Evolutionary conservation across 2,888 invertebrate species (phyloP).

Genomic region (Amphipoea oculea): DNA sequence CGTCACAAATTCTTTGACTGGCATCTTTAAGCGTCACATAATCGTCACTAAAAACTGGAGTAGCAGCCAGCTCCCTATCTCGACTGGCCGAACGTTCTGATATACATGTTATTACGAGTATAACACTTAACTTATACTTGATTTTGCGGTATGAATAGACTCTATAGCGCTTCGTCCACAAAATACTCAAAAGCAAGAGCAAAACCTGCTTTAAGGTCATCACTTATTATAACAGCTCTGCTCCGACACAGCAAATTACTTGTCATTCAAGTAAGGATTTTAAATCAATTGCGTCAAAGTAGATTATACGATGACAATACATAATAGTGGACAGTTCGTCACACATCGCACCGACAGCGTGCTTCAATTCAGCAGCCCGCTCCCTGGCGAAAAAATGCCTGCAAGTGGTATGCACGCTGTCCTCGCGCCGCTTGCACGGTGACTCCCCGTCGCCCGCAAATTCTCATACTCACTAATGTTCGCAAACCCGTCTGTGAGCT

Average conservation of each 20-base stretch:
- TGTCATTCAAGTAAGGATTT: background rate
- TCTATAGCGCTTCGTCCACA: background rate
- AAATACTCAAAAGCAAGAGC: background rate
- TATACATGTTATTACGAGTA: too few relatives aligned
- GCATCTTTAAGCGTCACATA: too few relatives aligned
- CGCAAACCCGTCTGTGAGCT: too few relatives aligned
- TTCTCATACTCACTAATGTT: too few relatives aligned
- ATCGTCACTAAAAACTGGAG: too few relatives aligned
- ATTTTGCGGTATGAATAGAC: background rate
- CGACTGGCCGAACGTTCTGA: too few relatives aligned
- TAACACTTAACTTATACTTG: background rate
- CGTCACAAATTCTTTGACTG: too few relatives aligned
- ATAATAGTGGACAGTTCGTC: background rate
- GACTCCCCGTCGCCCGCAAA: too few relatives aligned
- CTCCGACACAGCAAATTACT: background rate
- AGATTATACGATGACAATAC: background rate
- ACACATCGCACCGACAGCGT: background rate
- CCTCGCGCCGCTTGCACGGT: too few relatives aligned
- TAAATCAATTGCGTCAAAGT: background rate
- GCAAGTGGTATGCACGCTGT: too few relatives aligned
- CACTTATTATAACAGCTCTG: background rate
- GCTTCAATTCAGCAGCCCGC: background rate
- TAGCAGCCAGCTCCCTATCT: too few relatives aligned
- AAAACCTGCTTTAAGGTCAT: background rate
- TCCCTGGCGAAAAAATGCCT: too few relatives aligned